Conservation (phyloP, 1,140 invertebrate genomes). For the Lycorma delicatula region DNA sequence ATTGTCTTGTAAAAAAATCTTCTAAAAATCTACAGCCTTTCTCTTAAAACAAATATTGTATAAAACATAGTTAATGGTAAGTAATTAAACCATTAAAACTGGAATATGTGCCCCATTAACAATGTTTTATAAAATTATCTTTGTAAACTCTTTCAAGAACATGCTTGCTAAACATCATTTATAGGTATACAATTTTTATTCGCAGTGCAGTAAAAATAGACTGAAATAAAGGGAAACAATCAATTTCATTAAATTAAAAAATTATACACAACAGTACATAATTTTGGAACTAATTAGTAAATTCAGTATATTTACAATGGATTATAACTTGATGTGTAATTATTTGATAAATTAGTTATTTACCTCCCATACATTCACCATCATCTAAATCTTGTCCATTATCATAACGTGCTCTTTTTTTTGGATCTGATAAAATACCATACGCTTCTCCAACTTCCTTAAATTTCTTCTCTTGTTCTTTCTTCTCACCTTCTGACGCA, state of each 20-base stretch:
- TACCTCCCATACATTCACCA: constrained; percentile 8
- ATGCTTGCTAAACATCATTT: background rate
- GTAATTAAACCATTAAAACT: no score
- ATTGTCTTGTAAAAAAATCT: no score
- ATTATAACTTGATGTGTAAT: background rate
- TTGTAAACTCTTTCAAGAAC: no score
- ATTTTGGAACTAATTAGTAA: background rate
- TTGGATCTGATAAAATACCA: constrained; percentile 85
- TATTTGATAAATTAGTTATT: background rate
- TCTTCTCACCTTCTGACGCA: constrained; percentile 71
- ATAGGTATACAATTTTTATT: background rate
- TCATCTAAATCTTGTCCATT: constrained; percentile 85
- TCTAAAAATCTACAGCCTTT: no score
- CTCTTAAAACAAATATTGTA: no score
- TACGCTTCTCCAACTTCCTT: constrained; percentile 98
- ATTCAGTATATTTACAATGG: background rate
- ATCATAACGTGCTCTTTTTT: constrained; percentile 87
- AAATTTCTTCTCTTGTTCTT: constrained; percentile 90
- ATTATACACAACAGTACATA: background rate
- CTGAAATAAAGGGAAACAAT: background rate
- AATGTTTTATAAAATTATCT: no score
- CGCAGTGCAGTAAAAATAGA: background rate
- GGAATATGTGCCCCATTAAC: no score
- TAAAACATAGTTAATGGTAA: no score
- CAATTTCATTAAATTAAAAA: background rate